Conservation (phyloP, 1,140 invertebrate genomes). For the Campoletis sonorensis region DNA sequence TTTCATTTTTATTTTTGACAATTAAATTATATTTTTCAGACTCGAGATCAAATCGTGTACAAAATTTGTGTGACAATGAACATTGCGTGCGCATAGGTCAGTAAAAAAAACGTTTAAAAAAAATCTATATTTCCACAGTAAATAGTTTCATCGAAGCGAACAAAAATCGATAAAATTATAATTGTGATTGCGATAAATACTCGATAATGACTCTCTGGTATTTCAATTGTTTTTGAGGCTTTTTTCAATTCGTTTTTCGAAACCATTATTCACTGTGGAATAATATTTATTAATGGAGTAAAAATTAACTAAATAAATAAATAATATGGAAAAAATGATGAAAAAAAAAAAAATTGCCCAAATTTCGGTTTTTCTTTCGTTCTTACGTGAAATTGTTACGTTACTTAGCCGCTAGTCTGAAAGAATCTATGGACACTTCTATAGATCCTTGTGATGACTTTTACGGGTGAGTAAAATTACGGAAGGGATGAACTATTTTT, state of each 20-base stretch:
- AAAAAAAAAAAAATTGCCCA: background rate
- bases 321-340: background rate
- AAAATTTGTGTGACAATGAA: conserved; percentile 66
- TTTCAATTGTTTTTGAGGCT: too few species aligned
- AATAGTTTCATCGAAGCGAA: background rate
- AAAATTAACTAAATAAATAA: background rate
- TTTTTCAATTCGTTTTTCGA: too few species aligned
- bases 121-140: conserved; percentile 3
- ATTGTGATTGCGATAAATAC: background rate
- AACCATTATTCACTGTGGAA: too few species aligned
- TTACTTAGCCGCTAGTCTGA: conserved; percentile 72
- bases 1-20: too few species aligned
- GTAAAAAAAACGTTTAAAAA: conserved; percentile 6
- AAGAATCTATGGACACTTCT: conserved; percentile 73
- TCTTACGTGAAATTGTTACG: conserved; percentile 44
- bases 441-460: conserved; percentile 73
- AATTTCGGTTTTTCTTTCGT: conserved; percentile 27
- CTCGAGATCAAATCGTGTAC: conserved; percentile 35
- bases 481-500: conserved; percentile 17
- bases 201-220: too few species aligned
- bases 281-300: background rate
- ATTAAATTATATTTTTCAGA: too few species aligned
- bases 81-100: conserved; percentile 72
- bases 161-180: background rate
- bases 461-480: conserved; percentile 68